A percentile compares a stretch with the other conserved stretches of the same genome.
These are phyloP conservation scores for Calyptomena viridis DNA, from an alignment of 2,113 vertebrate species.

Conservation along the genomic window DNA sequence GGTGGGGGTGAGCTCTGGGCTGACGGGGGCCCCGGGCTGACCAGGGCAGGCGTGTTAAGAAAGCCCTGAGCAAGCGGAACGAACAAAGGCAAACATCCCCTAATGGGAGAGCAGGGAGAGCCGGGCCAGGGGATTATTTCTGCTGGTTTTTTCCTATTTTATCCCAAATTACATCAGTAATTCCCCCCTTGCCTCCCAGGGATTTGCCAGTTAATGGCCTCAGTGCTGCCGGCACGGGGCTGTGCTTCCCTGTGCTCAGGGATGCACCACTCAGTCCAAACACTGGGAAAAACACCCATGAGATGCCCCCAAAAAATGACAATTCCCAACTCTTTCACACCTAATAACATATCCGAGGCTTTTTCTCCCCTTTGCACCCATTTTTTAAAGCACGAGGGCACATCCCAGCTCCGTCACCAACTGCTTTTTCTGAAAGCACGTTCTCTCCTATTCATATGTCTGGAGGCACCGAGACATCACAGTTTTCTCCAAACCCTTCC, in stretches of 20 bases:
- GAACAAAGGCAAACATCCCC: constrained; percentile 43
- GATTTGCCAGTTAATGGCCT: neutral
- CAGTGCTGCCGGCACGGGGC: fast-evolving
- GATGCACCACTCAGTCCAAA: neutral
- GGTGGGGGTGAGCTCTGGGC: neutral
- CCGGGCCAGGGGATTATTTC: neutral
- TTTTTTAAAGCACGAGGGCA: neutral
- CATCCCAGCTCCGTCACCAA: neutral
- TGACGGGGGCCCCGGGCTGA: neutral
- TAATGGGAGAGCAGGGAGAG: neutral
- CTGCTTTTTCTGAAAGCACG: neutral
- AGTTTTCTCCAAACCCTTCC: constrained; percentile 6
- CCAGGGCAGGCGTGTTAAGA: neutral
- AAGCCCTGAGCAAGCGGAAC: constrained; percentile 51
- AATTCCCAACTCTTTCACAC: neutral
- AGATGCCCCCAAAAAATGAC: neutral
- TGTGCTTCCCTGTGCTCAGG: neutral
- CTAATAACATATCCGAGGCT: neutral
- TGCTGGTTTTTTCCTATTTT: neutral
- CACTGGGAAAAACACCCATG: neutral
- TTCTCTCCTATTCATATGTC: neutral
- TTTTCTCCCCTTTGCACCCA: neutral
- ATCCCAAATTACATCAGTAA: constrained; percentile 29
- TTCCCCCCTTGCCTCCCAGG: neutral
- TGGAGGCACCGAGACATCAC: neutral